A percentile compares a stretch with the other conserved stretches of the same genome.
Conservation (phyloP, 2,888 invertebrate genomes). For the Hydropsyche betteni region DNA sequence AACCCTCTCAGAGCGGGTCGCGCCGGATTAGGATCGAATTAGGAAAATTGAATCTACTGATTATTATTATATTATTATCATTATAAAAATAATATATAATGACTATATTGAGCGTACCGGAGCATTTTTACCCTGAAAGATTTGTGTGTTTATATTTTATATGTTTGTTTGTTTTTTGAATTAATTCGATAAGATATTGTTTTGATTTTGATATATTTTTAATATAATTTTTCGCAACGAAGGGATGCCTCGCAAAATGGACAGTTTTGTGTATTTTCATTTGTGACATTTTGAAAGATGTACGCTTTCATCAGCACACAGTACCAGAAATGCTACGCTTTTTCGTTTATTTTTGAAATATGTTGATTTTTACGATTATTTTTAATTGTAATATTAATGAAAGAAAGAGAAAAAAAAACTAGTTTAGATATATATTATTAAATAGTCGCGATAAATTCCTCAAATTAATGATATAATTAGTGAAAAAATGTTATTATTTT, state of each 20-base stretch:
- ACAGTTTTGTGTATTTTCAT: neutral
- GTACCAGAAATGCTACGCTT: conserved; percentile 35
- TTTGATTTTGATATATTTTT: neutral
- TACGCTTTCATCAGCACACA: conserved; percentile 14
- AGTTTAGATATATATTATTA: conserved; percentile 21
- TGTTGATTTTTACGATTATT: conserved; percentile 14
- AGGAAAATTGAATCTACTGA: conserved; percentile 47
- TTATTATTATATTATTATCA: conserved; percentile 15
- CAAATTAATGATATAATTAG: conserved; percentile 23
- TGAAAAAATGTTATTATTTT: conserved; percentile 38
- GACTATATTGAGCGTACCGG: conserved; percentile 20
- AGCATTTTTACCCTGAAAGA: conserved; percentile 29
- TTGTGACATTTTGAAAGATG: neutral
- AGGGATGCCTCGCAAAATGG: conserved; percentile 43
- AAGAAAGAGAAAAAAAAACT: neutral
- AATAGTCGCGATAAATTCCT: conserved; percentile 30
- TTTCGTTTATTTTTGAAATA: conserved; percentile 26
- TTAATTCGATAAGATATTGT: neutral
- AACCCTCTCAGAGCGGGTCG: conserved; percentile 33
- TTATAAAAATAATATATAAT: conserved; percentile 10
- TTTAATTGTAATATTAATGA: neutral
- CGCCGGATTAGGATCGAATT: conserved; percentile 37
- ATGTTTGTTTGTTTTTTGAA: conserved; percentile 14
- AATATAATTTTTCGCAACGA: conserved; percentile 36
- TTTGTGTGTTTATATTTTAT: conserved; percentile 12